A percentile compares a stretch with the other conserved stretches of the same genome.
These are phyloP conservation scores for Platysternon megacephalum DNA, from an alignment of 2,113 vertebrate species.

Conservation along the genomic window DNA sequence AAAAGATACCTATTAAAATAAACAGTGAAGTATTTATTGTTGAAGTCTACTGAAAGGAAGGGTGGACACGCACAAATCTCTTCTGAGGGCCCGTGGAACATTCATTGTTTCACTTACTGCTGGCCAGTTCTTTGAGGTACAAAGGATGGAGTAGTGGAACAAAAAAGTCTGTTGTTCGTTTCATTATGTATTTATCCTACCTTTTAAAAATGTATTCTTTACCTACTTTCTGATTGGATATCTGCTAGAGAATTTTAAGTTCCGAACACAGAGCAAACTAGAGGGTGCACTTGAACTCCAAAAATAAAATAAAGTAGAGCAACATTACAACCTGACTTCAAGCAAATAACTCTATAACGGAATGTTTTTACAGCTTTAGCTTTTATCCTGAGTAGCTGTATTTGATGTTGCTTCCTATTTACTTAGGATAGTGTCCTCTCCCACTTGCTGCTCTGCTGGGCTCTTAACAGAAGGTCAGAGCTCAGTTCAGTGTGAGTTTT, in stretches of 20 bases:
- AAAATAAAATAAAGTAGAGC: background rate
- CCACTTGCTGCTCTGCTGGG: background rate
- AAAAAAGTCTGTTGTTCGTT: background rate
- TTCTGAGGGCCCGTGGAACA: background rate
- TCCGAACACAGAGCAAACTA: background rate
- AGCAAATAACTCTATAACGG: background rate
- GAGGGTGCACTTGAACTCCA: background rate
- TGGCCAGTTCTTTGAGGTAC: background rate
- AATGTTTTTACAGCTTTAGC: background rate
- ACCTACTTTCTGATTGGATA: background rate
- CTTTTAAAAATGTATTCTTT: background rate
- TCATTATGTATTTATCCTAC: background rate
- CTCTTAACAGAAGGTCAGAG: background rate
- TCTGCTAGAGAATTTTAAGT: background rate
- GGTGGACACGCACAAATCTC: fast-evolving
- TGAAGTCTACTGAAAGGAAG: background rate
- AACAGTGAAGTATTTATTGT: background rate
- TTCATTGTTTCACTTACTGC: background rate
- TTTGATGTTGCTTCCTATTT: background rate
- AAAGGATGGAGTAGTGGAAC: background rate
- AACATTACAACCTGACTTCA: background rate
- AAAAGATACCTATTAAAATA: background rate
- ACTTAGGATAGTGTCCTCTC: background rate
- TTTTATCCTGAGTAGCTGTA: background rate
- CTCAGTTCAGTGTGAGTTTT: background rate